Base-by-base conservation (phyloP, 2,113 vertebrate genomes). In the Colinus virginianus region DNA sequence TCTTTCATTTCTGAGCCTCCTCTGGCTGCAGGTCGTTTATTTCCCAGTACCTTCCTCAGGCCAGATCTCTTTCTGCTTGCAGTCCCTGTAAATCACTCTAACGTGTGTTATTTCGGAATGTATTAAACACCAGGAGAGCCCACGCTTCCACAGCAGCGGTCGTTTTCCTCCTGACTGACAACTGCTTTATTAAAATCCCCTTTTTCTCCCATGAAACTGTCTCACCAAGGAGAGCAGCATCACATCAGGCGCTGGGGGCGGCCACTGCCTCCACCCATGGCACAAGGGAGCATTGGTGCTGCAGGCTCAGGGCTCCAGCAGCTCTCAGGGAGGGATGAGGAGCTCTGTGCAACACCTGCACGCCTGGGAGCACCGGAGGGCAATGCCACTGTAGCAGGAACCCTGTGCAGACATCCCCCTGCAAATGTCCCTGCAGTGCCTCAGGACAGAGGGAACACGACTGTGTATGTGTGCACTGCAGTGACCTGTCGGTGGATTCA, bases 281-380 rank as follows among this genome's bases (percentile, higher is more conserved):
- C 7, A 34, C 23, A 19, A 76, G 23, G 23, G 5, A 38, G 15
- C 28, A 46, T 13, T 3, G 62, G 38, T 0, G 2, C 14, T 36
- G 68, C 63, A 10, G 23, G 5, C 46, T 4, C 11, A 53, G 70
- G 26, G 42, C 61, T 19, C 11, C 67, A 40, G 59, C 75, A 3
- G 18, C 49, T 67, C 61, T 51, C 17, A 32, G 59, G 59, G 70
- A 63, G 34, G 21, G 20, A 30, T 6, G 28, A 40, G 67, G 40
- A 32, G 7, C 28, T 88, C 7, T 7, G 51, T 20, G 53, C 59
- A 38, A 22, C 74, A 42, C 28, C 42, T 36, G 42, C 74, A 68
- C 18, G 7, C 40, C 30, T 16, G 7, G 28, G 0, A 2, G 40
- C 32, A 17, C 1, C 5, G 26, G 43, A 45, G 40, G 34, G 45